Conservation (phyloP, 2,797 vertebrate species). For the Sebastes iracundus region DNA sequence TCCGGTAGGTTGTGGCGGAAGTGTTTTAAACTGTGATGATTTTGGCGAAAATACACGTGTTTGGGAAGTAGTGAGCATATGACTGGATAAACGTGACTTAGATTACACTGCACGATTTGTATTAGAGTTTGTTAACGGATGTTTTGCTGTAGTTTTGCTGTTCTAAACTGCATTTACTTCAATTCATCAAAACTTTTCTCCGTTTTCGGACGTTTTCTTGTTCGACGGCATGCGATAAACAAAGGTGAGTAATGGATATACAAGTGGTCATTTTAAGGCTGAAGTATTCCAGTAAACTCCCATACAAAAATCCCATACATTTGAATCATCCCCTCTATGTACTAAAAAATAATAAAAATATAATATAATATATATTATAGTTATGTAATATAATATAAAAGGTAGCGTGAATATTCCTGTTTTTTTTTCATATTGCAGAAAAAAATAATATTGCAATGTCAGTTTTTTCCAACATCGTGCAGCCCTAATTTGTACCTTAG, state of each 20-base stretch:
- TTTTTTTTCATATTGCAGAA: too few relatives aligned
- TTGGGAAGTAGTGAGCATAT: background rate
- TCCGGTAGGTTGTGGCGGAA: background rate
- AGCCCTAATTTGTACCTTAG: too few relatives aligned
- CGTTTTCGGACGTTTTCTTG: background rate
- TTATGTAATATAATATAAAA: too few relatives aligned
- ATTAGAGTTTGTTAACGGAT: background rate
- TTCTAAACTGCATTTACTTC: background rate
- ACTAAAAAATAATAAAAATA: background rate
- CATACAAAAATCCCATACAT: background rate
- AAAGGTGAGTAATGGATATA: background rate
- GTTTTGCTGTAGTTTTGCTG: background rate
- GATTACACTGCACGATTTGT: background rate
- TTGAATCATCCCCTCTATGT: background rate
- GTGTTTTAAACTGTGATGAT: background rate
- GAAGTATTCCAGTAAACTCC: background rate
- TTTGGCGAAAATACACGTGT: background rate
- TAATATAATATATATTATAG: background rate
- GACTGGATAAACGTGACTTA: background rate
- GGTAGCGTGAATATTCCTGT: too few relatives aligned
- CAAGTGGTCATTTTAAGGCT: background rate
- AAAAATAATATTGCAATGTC: too few relatives aligned
- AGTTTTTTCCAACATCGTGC: too few relatives aligned
- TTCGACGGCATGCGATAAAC: background rate
- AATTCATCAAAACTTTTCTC: background rate